A percentile compares a stretch with the other conserved stretches of the same genome.
Conservation (phyloP, 2,113 vertebrate genomes). For the Planiliza haematocheilus region DNA sequence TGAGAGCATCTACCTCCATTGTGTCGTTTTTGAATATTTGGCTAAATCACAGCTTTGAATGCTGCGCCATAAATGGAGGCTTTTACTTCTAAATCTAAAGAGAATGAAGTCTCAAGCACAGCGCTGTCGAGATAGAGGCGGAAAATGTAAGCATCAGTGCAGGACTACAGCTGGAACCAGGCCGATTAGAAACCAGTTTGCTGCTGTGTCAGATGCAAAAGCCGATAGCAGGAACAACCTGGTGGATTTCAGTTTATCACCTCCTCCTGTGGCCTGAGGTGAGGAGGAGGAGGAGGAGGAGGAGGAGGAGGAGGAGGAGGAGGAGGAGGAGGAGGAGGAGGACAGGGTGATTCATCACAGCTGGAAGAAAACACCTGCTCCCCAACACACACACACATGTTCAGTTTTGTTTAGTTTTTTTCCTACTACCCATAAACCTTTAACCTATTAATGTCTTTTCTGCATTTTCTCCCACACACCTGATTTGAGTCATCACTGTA, state of each 20-base stretch:
- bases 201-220: background rate
- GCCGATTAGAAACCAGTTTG: conserved; percentile 13
- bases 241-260: conserved; percentile 5
- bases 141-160: background rate
- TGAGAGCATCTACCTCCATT: no score
- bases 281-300: conserved; percentile 5
- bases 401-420: no score
- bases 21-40: no score
- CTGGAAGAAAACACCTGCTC: conserved; percentile 55
- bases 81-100: no score
- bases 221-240: conserved; percentile 12
- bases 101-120: conserved; percentile 12
- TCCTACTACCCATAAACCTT: conserved; percentile 10
- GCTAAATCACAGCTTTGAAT: no score
- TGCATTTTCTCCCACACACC: background rate
- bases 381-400: conserved; percentile 11
- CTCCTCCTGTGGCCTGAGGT: conserved; percentile 16
- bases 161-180: background rate
- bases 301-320: conserved; percentile 8
- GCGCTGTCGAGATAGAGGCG: background rate
- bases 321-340: background rate
- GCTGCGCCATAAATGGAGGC: no score
- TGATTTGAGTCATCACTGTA: background rate
- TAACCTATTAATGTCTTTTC: conserved; percentile 4
- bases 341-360: conserved; percentile 52